Evolutionary conservation across 1,140 invertebrate species (phyloP).

Genomic region (Papilio xuthus): DNA sequence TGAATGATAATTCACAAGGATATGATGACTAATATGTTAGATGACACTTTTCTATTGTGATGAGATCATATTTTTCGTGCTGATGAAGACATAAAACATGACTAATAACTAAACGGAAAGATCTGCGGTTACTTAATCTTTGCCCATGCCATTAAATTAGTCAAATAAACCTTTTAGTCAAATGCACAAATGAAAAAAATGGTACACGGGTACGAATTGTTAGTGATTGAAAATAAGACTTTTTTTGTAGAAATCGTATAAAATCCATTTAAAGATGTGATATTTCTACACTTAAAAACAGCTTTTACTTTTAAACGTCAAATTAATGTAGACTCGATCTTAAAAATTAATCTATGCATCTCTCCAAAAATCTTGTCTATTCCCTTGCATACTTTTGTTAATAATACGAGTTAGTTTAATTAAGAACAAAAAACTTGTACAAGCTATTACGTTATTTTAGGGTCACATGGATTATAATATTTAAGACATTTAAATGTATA

Average conservation of each 20-base stretch:
- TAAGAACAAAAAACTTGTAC: neutral
- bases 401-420: no score
- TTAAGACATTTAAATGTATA: conserved; percentile 26
- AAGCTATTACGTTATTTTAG: conserved; percentile 11
- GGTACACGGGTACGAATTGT: no score
- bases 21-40: neutral
- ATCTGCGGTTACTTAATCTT: conserved; percentile 5
- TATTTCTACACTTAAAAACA: no score
- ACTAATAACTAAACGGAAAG: neutral
- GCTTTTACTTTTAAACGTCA: no score
- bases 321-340: neutral
- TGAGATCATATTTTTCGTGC: neutral
- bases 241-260: no score
- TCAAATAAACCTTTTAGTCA: neutral
- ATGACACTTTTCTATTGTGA: neutral
- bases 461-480: conserved; percentile 4
- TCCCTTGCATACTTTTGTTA: neutral
- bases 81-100: neutral
- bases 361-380: neutral
- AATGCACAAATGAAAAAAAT: no score
- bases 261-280: no score
- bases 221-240: no score
- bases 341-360: neutral
- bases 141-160: neutral
- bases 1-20: neutral